Evolutionary conservation across 2,888 invertebrate genomes (phyloP).

Genomic region (Osedax frankpressi): DNA sequence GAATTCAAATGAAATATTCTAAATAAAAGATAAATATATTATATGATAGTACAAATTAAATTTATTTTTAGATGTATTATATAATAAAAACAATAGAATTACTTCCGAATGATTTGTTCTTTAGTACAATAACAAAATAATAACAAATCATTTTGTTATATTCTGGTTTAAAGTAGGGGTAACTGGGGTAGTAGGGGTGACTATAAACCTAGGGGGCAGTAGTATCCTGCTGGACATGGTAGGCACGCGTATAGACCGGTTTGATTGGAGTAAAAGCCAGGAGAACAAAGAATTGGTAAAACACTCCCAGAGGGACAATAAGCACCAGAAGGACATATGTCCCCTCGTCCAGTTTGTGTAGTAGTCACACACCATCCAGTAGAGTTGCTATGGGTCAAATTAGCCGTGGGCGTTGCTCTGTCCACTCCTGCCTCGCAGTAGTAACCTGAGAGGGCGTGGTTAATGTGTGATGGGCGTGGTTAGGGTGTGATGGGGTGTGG

Average conservation of each 20-base stretch:
- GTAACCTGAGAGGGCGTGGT: conserved; percentile 32
- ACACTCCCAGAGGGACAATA: conserved; percentile 40
- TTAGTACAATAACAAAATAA: too few relatives aligned
- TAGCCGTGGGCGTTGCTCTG: conserved; percentile 32
- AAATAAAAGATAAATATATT: too few relatives aligned
- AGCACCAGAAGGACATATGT: conserved; percentile 35
- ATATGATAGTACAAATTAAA: too few relatives aligned
- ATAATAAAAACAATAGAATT: too few relatives aligned
- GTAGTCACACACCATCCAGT: conserved; percentile 17
- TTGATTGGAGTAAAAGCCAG: conserved; percentile 36
- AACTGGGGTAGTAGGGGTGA: too few relatives aligned
- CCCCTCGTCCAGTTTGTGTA: conserved; percentile 38
- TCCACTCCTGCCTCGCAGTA: conserved; percentile 41
- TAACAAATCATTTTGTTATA: too few relatives aligned
- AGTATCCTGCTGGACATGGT: conserved; percentile 40
- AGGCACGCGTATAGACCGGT: conserved; percentile 30
- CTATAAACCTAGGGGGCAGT: conserved; percentile 36
- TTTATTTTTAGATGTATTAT: too few relatives aligned
- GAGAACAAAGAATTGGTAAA: conserved; percentile 34
- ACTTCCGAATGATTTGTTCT: too few relatives aligned
- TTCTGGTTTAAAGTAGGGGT: too few relatives aligned
- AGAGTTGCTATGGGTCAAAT: conserved; percentile 27
- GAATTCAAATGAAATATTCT: too few relatives aligned
- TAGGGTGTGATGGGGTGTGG: not conserved
- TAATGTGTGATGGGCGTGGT: not conserved